These are phyloP conservation scores for Ormyrus pomaceus DNA, from an alignment of 2,888 invertebrate species.

Conservation along the genomic window DNA sequence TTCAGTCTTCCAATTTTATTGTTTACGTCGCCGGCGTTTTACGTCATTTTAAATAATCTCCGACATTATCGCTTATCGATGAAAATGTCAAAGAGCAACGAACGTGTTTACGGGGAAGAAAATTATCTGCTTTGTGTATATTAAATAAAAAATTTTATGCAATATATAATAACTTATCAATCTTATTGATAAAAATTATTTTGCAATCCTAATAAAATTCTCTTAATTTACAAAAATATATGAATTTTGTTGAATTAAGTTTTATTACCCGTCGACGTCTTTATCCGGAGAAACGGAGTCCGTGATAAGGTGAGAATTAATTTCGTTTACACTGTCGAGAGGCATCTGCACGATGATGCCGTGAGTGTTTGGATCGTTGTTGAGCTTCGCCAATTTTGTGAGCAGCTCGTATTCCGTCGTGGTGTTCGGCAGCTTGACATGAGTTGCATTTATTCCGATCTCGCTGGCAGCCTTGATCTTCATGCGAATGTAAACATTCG, in stretches of 20 bases:
- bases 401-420: conserved; percentile 90
- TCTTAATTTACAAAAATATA: background rate
- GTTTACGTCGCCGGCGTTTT: conserved; percentile 1
- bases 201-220: too few species aligned
- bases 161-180: too few species aligned
- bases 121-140: background rate
- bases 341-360: conserved; percentile 99
- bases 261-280: conserved; percentile 94
- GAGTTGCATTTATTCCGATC: conserved; percentile 90
- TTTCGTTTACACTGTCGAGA: conserved; percentile 87
- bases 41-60: conserved; percentile 34
- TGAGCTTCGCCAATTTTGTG: conserved; percentile 84
- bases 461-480: conserved; percentile 94
- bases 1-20: conserved; percentile 12
- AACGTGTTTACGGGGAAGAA: conserved; percentile 5
- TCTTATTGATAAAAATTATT: too few species aligned
- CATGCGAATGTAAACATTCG: conserved; percentile 98
- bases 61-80: conserved; percentile 10
- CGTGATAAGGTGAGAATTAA: conserved; percentile 91
- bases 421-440: conserved; percentile 86
- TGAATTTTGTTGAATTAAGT: conserved; percentile 3
- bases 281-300: conserved; percentile 92
- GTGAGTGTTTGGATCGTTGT: conserved; percentile 89
- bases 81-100: conserved; percentile 28
- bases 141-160: conserved; percentile 3